Base-by-base conservation (phyloP, 2,888 invertebrate genomes). In the Himalopsyche tibetana region DNA sequence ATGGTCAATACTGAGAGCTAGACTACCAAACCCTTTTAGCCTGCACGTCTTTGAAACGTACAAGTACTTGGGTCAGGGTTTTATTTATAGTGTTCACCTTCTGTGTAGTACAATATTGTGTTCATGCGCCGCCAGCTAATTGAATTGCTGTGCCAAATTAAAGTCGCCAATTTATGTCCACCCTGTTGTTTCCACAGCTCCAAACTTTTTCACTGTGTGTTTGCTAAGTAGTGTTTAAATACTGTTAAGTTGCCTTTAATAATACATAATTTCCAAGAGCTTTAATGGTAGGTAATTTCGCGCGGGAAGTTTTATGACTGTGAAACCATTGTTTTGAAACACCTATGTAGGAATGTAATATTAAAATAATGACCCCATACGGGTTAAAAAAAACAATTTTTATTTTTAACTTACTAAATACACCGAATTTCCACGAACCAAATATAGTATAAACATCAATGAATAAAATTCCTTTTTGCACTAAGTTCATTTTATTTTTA, bases 91-190 rank as follows among this genome's bases (percentile, higher is more conserved):
- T 81, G 19, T 81, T 55, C 56, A 55, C 74, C 74, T 74, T 74
- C 74, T 74, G 74, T 74, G 74, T 74, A 74, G 74, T 36, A 74
- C 36, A 74, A 74, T 74, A 74, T 74, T 74, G 74, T 74, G 74
- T 74, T 74, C 74, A 51, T 12, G 82, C 82, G 74, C 82, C 45
- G 45, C 56, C 80, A 40, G 82, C 85, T 85, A 85, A 85, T 85
- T 85, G 85, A 85, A 85, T 85, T 82, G 85, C 85, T 56, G 69
- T 69, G 82, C 85, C 82, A 85, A 85, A 85, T 85, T 79, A 82
- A 85, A 85, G 82, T 82, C 79, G 80, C 82, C 85, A 82, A 85
- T 82, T 85, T 85, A 85, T 85, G 79, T 82, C 55, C 82, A 38
- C 51, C 51, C 38, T 82, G 51, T 55, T 74, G 74, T 74, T 74